Base-by-base conservation (phyloP, 2,113 vertebrate genomes). In the Enhydra lutris region DNA sequence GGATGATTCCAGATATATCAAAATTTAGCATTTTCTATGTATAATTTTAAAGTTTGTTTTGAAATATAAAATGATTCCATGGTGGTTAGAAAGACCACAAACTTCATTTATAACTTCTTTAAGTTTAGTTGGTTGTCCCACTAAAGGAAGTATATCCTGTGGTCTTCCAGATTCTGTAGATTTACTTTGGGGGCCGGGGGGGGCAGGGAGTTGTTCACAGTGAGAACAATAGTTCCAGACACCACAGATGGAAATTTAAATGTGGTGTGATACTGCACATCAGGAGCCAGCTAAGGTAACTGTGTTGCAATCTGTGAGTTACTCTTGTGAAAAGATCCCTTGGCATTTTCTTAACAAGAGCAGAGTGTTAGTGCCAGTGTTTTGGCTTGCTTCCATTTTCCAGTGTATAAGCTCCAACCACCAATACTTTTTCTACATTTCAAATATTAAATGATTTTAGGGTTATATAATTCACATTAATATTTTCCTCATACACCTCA, bases 211-310 rank as follows among this genome's bases (percentile, higher is more conserved):
- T 96, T 69, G 85, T 98, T 95, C 82, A 20, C 96, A 97, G 92
- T 96, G 76, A 90, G 95, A 98, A 98, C 98, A 98, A 98, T 97
- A 98, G 97, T 50, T 98, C 50, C 96, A 98, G 98, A 98, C 98
- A 98, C 94, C 97, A 98, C 97, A 98, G 98, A 98, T 98, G 98
- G 98, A 97, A 98, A 98, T 98, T 98, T 98, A 96, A 98, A 98
- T 98, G 98, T 98, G 97, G 97, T 98, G 98, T 98, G 98, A 99
- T 98, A 95, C 97, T 88, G 96, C 97, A 98, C 98, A 98, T 98
- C 98, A 98, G 98, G 98, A 99, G 96, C 97, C 97, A 98, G 98
- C 98, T 98, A 99, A 98, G 98, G 98, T 98, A 99, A 98, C 95
- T 97, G 91, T 93, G 98, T 95, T 87, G 59, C 97, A 98, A 96